Conservation (phyloP, 2,888 invertebrate species). For the Pseudoips prasinana region DNA sequence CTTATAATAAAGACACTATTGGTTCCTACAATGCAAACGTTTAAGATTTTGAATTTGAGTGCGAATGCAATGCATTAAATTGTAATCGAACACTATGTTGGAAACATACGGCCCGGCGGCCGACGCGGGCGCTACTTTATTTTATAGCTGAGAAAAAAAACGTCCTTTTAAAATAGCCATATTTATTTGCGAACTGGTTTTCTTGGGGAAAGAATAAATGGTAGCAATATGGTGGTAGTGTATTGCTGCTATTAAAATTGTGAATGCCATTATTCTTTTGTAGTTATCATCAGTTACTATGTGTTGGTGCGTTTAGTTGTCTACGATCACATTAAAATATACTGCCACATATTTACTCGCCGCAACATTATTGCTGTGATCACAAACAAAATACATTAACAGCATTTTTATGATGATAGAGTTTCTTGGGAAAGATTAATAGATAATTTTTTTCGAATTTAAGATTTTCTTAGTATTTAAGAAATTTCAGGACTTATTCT, state of each 20-base stretch:
- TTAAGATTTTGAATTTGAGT: conserved; percentile 64
- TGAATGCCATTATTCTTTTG: conserved; percentile 6
- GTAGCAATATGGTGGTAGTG: conserved; percentile 5
- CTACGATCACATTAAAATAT: not conserved
- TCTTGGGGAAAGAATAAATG: conserved; percentile 17
- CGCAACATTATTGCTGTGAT: too few relatives aligned
- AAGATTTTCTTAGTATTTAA: too few relatives aligned
- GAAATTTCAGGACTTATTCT: too few relatives aligned
- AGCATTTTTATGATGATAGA: too few relatives aligned
- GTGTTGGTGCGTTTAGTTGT: not conserved
- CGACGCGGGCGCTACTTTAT: conserved; percentile 32
- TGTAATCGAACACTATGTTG: conserved; percentile 75
- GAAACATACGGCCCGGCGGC: conserved; percentile 34
- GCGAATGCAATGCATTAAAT: conserved; percentile 74
- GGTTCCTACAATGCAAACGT: conserved; percentile 16
- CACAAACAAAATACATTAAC: too few relatives aligned
- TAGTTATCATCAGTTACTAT: not conserved
- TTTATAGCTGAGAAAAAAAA: conserved; percentile 32
- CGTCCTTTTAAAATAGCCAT: conserved; percentile 28
- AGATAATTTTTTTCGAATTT: too few relatives aligned
- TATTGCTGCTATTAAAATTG: not conserved
- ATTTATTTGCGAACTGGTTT: conserved; percentile 27
- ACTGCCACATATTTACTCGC: too few relatives aligned
- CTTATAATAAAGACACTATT: conserved; percentile 33
- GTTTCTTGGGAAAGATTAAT: too few relatives aligned